Percentiles rank a stretch among this genome's conserved stretches.
Conservation (phyloP, 2,797 vertebrate species). For the Typhlichthys eigenmanni region DNA sequence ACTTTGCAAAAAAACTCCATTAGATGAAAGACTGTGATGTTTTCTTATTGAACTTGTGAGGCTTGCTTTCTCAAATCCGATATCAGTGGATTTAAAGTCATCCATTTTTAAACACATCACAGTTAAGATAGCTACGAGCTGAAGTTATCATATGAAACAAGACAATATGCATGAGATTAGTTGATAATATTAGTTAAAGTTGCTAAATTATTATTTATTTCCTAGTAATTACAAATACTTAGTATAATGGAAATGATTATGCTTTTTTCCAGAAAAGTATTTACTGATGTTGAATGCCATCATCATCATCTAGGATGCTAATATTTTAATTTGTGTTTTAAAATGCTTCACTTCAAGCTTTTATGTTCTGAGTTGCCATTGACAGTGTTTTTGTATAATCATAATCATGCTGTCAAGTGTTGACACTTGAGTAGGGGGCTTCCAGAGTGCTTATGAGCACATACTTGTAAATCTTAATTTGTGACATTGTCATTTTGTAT, state of each 20-base stretch:
- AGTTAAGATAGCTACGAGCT: slow-evolving; percentile 47
- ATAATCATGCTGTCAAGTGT: slow-evolving; percentile 56
- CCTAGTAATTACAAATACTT: slow-evolving; percentile 1
- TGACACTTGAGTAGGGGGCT: slow-evolving; percentile 50
- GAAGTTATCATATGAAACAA: slow-evolving; percentile 73
- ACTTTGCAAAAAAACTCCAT: slow-evolving; percentile 69
- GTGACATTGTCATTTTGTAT: slow-evolving; percentile 25
- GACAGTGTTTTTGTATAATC: slow-evolving; percentile 65
- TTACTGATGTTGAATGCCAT: slow-evolving; percentile 58
- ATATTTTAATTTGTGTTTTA: slow-evolving; percentile 50
- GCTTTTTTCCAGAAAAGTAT: slow-evolving; percentile 39
- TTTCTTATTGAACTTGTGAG: slow-evolving; percentile 79
- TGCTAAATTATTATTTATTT: background rate
- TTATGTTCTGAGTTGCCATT: slow-evolving; percentile 58
- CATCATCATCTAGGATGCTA: slow-evolving; percentile 37
- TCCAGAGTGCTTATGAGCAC: slow-evolving; percentile 36
- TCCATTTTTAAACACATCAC: slow-evolving; percentile 75
- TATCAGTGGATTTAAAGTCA: slow-evolving; percentile 73
- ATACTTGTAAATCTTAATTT: slow-evolving; percentile 45
- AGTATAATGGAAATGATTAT: background rate
- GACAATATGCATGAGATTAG: slow-evolving; percentile 62
- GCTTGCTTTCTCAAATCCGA: slow-evolving; percentile 64
- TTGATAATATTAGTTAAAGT: slow-evolving; percentile 22
- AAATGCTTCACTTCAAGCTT: slow-evolving; percentile 39
- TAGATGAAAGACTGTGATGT: slow-evolving; percentile 79